Percentiles rank a stretch among this genome's conserved stretches.
These are phyloP conservation scores for Onychostoma macrolepis DNA, from an alignment of 2,113 vertebrate genomes.

Conservation along the genomic window DNA sequence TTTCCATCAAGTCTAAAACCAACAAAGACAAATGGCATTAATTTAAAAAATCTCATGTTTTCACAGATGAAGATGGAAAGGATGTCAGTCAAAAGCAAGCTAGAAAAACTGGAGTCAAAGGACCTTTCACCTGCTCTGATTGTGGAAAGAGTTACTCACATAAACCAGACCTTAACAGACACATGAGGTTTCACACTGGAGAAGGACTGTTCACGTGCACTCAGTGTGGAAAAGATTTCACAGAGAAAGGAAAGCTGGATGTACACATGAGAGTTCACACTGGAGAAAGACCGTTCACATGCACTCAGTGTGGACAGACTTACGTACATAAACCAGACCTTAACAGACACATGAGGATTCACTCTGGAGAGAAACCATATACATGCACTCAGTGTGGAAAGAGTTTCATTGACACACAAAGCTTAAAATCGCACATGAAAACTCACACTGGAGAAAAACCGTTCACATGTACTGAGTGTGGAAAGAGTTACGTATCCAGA, in stretches of 20 bases:
- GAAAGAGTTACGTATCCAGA: background rate
- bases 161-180: background rate
- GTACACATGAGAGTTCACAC: background rate
- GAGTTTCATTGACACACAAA: background rate
- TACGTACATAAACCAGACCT: background rate
- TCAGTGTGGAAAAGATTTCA: background rate
- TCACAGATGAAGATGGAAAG: background rate
- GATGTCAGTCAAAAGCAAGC: background rate
- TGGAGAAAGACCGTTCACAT: background rate
- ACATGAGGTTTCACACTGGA: slow-evolving; percentile 1
- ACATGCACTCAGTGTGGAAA: background rate
- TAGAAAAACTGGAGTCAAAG: background rate
- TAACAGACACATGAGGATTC: background rate
- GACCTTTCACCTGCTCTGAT: background rate
- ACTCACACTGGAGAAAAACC: background rate
- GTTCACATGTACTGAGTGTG: background rate
- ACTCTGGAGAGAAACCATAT: background rate
- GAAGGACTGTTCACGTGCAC: background rate
- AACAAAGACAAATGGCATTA: background rate
- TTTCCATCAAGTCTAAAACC: no score
- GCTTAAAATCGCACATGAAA: background rate
- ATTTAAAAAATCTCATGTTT: background rate
- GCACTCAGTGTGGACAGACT: background rate
- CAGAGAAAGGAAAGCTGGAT: background rate
- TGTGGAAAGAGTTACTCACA: background rate